Base-by-base conservation (phyloP, 2,113 vertebrate species). In the rat (Rattus norvegicus) region DNA sequence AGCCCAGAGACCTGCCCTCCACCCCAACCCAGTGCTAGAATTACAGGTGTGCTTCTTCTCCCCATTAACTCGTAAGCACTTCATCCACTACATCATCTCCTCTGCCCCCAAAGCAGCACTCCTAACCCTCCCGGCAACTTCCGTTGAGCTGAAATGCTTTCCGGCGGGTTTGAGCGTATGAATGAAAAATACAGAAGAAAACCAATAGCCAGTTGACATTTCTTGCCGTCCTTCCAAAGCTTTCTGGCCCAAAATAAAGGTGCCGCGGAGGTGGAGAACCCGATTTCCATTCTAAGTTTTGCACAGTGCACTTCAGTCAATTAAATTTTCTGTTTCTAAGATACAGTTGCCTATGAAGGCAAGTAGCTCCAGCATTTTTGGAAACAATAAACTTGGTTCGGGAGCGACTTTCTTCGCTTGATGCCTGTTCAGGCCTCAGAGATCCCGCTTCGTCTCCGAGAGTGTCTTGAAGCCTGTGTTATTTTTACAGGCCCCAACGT, bases 251-350 rank as follows among this genome's bases (percentile, higher is more conserved):
- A 98, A 98, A 98, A 98, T 98, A 98, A 98, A 98, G 96, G 94
- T 97, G 95, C 88, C 95, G 94, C 43, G 96, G 96, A 97, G 97
- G 97, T 98, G 97, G 97, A 97, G 81, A 95, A 97, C 92, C 96
- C 96, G 93, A 92, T 98, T 97, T 97, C 96, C 97, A 98, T 98
- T 96, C 98, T 97, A 70, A 95, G 92, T 96, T 95, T 95, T 76
- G 75, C 96, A 94, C 92, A 92, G 92, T 96, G 91, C 92, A 79
- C 94, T 97, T 97, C 79, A 97, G 96, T 97, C 95, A 97, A 94
- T 97, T 97, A 97, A 93, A 95, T 95, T 93, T 90, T 96, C 96
- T 61, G 98, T 98, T 98, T 91, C 98, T 98, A 98, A 98, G 97
- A 97, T 95, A 98, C 97, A 97, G 96, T 97, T 97, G 98, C 97